Conservation (phyloP, 2,797 vertebrate species). For the Alauda arvensis region DNA sequence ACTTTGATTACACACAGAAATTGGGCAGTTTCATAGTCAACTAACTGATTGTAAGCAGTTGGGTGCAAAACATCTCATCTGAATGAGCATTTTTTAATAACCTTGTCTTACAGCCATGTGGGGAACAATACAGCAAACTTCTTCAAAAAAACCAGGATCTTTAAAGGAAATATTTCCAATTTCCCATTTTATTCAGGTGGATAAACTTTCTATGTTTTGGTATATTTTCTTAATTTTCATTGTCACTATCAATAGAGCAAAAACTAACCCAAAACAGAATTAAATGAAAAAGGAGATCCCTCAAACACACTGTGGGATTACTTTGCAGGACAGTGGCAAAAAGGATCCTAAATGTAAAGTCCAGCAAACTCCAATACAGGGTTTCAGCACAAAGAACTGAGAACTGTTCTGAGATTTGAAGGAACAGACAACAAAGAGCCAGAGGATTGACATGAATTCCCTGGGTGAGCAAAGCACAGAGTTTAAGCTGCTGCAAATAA, state of each 20-base stretch:
- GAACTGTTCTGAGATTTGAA: not conserved
- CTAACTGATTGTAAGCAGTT: conserved; percentile 35
- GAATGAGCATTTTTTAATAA: conserved; percentile 25
- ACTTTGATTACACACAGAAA: conserved; percentile 58
- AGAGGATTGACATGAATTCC: not conserved
- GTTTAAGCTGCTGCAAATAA: not conserved
- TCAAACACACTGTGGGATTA: not conserved
- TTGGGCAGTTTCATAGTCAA: conserved; percentile 46
- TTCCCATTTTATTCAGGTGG: not conserved
- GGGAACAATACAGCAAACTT: not conserved
- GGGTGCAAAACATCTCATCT: conserved; percentile 15
- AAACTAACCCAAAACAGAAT: not conserved
- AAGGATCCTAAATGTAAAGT: not conserved
- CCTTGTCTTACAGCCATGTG: not conserved
- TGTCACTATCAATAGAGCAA: not conserved
- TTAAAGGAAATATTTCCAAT: not conserved
- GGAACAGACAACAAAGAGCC: not conserved
- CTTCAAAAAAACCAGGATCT: not conserved
- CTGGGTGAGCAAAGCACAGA: not conserved
- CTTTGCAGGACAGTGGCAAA: not conserved
- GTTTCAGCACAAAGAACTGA: not conserved
- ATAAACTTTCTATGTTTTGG: not conserved
- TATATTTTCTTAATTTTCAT: not conserved
- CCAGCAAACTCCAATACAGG: not conserved
- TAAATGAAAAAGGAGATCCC: not conserved